Evolutionary conservation across 1,140 invertebrate species (phyloP), one percentile per base, ranked within the genome.

Genomic region (Musca domestica): DNA sequence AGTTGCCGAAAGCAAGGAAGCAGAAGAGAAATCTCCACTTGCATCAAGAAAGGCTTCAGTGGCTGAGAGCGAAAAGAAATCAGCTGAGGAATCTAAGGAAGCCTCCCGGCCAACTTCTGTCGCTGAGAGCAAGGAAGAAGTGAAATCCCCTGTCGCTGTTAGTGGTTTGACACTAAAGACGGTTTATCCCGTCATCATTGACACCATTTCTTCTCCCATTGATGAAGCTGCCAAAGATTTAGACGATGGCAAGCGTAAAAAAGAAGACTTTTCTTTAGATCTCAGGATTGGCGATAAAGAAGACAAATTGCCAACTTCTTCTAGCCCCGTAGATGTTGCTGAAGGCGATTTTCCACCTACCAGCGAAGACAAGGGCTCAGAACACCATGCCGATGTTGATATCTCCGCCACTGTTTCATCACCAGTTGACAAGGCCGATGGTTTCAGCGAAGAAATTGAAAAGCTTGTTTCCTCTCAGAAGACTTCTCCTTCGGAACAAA

Each of bases 281-380:
- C 54, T 61, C 1, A 41, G 54, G 58, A 52, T 64, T 22, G 2
- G 65, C 1, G 68, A 74, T 49, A 2, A 34, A 0, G 72, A 64
- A 15, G 73, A 70, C 22, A 65, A 67, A 19, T 71, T 77, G 0
- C 76, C 72, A 4, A 80, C 77, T 1, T 63, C 72, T 1, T 80
- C 78, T 6, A 80, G 75, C 54, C 78, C 77, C 4, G 72, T 80
- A 1, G 77, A 80, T 48, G 75, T 80, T 17, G 78, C 76, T 1
- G 74, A 77, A 15, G 77, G 77, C 14, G 71, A 78, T 17, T 80
- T 78, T 9, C 17, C 47, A 20, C 25, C 27, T 15, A 2, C 19
- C 17, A 14, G 2, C 20, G 22, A 23, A n/a, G 46, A 51, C 9
- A 14, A 56, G 19, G 25, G 9, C 20, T 72, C 71, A 4, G 74